These are phyloP conservation scores for Pteronotus mesoamericanus DNA, from an alignment of 2,797 vertebrate genomes.

Conservation along the genomic window DNA sequence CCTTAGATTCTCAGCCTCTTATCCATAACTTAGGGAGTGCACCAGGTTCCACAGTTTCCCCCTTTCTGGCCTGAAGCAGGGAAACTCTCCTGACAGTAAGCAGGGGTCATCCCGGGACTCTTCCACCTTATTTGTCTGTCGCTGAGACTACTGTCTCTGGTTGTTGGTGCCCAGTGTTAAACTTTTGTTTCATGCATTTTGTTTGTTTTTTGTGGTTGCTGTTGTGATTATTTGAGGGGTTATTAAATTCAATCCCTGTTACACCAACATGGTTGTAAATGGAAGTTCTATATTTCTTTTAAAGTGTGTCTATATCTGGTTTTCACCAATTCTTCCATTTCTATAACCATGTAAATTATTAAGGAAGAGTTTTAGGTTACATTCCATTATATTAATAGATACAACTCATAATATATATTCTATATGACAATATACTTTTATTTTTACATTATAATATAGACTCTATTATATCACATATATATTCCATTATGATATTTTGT, in stretches of 20 bases:
- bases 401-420: background rate
- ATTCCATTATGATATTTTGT: background rate
- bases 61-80: background rate
- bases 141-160: background rate
- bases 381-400: background rate
- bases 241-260: background rate
- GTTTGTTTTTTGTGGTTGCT: background rate
- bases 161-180: background rate
- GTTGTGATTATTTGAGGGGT: background rate
- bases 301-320: background rate
- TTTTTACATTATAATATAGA: background rate
- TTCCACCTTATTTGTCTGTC: background rate
- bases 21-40: background rate
- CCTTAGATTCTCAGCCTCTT: background rate
- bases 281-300: background rate
- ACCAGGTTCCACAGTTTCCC: background rate
- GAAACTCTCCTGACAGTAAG: background rate
- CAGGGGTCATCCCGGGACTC: background rate
- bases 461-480: background rate
- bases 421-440: no score
- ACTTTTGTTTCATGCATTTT: background rate
- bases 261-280: background rate
- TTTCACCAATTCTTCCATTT: background rate
- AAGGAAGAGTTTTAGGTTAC: background rate
- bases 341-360: background rate